Evolutionary conservation across 2,113 vertebrate species (phyloP), one percentile per base, ranked within the genome.

Genomic region (Centropristis striata): DNA sequence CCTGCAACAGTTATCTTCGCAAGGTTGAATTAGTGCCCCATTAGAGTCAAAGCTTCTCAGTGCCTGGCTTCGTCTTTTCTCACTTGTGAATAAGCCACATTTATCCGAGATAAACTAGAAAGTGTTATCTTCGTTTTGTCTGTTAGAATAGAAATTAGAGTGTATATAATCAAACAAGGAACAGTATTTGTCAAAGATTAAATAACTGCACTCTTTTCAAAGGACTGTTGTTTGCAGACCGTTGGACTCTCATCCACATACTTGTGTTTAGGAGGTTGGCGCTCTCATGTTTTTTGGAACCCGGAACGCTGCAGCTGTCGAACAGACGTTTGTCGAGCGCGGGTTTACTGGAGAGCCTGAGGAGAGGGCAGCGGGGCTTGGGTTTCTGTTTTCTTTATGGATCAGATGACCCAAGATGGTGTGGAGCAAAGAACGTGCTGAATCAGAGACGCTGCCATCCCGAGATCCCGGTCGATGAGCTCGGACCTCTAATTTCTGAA

Each of bases 371-470:
- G 64, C 20, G 11, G 28, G 82, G 83, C 82, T 92, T 87, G 72
- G 81, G 69, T 92, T 95, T 92, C 92, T 91, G 90, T 94, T 92
- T 92, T 88, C 88, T 79, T 92, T 91, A 68, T 64, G 80, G 83
- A 91, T 94, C 87, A 58, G 37, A 44, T 88, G 91, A 84, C 89
- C 87, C 84, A 76, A 90, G 87, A 86, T 78, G 79, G 81, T 71
- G 83, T 86, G 81, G 61, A 4, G 6, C 50, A 7, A 75, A 73
- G 80, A 85, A 87, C 60, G 42, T 10, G 68, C 55, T n/a, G 25
- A 75, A 83, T 80, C 80, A 0, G 66, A 87, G 87, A 66, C 37
- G 36, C 80, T 28, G 65, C 50, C 68, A 21, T 21, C 78, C 61
- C 10, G 8, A 84, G 53, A 70, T 23, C 44, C 53, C 2, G 12